phyloP scores from a whole-genome alignment of 2,113 vertebrate species.

The Circaetus cinerascens region DNA sequence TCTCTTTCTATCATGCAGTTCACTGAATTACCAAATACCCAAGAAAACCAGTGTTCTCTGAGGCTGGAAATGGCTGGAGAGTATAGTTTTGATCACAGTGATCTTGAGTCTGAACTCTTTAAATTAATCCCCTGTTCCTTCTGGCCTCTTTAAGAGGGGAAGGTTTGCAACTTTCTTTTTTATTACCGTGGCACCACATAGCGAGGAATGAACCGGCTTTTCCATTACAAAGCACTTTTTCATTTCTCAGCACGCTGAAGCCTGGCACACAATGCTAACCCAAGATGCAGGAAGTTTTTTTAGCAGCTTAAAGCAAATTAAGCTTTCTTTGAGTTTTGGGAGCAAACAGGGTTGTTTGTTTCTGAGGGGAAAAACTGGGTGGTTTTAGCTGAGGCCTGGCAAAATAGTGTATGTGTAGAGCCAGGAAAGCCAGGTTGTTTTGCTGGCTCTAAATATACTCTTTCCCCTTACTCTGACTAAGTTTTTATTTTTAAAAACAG shows the following conservation, averaged over 20 bases:
- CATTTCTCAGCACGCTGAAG: conserved; percentile 27
- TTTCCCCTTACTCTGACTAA: background rate
- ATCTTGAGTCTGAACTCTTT: background rate
- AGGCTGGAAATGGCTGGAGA: background rate
- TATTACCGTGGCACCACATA: background rate
- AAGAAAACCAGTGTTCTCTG: background rate
- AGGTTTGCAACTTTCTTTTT: conserved; percentile 16
- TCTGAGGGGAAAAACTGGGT: background rate
- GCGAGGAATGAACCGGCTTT: background rate
- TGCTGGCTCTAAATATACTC: conserved; percentile 20
- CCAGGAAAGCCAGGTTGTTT: conserved; percentile 48
- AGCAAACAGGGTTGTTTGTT: conserved; percentile 34
- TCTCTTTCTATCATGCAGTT: background rate
- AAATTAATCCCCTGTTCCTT: background rate
- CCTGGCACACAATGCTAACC: conserved; percentile 30
- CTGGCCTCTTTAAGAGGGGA: background rate
- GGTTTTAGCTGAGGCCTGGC: conserved; percentile 15
- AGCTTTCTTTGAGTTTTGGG: conserved; percentile 29
- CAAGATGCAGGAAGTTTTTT: conserved; percentile 34
- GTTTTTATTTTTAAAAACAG: conserved; percentile 50
- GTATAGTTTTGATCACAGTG: background rate
- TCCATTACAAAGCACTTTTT: conserved; percentile 52
- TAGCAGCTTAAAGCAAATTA: conserved; percentile 33
- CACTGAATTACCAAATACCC: background rate
- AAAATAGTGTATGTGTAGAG: background rate